Evolutionary conservation across 64 coral and sea anemone species (phyloP).

Genomic region (Anthopleura sola): DNA sequence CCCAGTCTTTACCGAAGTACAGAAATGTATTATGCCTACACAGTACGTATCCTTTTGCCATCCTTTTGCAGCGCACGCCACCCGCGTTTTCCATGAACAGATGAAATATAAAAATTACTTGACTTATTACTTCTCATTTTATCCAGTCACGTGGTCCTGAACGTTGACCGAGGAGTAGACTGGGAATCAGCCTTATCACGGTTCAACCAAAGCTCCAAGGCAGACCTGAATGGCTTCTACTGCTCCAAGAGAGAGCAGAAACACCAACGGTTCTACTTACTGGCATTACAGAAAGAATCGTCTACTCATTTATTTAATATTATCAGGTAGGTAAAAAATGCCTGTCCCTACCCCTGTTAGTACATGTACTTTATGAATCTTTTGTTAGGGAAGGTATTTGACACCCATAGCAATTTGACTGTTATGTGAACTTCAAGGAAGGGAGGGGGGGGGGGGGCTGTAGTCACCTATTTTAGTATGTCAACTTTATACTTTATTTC

Average conservation of each 20-base stretch:
- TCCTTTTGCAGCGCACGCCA: not conserved
- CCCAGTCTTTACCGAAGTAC: slow-evolving; percentile 82
- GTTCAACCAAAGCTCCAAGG: slow-evolving; percentile 38
- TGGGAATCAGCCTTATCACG: slow-evolving; percentile 74
- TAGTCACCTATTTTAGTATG: too few species aligned
- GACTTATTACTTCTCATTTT: not conserved
- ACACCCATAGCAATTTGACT: too few species aligned
- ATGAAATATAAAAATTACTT: too few species aligned
- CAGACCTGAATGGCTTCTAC: slow-evolving; percentile 86
- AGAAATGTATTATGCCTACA: slow-evolving; percentile 80
- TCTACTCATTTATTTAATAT: slow-evolving; percentile 85
- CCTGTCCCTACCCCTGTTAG: too few species aligned
- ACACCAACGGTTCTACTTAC: slow-evolving; percentile 69
- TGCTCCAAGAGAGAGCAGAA: slow-evolving; percentile 92
- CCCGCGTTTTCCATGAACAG: too few species aligned
- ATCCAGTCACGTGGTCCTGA: slow-evolving; percentile 74
- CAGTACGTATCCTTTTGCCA: slow-evolving; percentile 47
- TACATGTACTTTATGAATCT: too few species aligned
- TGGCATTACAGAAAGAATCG: slow-evolving; percentile 82
- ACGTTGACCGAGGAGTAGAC: slow-evolving; percentile 80
- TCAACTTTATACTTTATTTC: too few species aligned
- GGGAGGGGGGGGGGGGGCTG: too few species aligned
- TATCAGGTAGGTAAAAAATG: slow-evolving; percentile 38
- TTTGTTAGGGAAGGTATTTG: too few species aligned
- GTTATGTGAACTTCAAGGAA: too few species aligned